Base-by-base conservation (phyloP, 2,797 vertebrate genomes). In the Tokudaia tokunoshimensis region DNA sequence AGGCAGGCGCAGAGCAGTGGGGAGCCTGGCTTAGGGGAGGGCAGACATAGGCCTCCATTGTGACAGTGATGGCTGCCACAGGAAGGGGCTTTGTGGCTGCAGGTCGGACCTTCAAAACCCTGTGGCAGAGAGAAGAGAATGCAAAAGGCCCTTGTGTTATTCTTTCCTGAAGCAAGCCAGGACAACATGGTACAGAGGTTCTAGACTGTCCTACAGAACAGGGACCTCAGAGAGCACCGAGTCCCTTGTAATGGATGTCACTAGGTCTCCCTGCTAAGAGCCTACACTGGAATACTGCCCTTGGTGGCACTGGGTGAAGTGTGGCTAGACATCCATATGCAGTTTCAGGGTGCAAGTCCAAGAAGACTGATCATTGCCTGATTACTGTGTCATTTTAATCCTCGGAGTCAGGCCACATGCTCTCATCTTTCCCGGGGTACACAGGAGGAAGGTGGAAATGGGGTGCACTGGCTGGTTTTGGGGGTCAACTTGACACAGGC, bases 51-150 rank as follows among this genome's bases (percentile, higher is more conserved):
- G 57, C 98, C 98, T 44, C 98, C 96, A 0, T 98, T 98, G 90
- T 97, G 96, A 83, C 98, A 98, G 85, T 98, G 97, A 11, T 97
- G 94, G 12, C 19, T 52, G 29, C 96, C 96, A 0, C 95, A 96
- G 74, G 96, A 95, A 59, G 98, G 98, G 52, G 96, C 95, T 41
- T 95, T 97, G 9, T 96, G 97, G 81, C 97, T 98, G 92, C 98
- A 98, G 55, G 97, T 98, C 84, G 98, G 97, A 14, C 98, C 98
- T 44, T 97, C 97, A 19, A 98, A 98, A 83, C 98, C 98, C 96
- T 97, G 96, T 3, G 9, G 80, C 78, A 44, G 52, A 63, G 37
- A 95, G 79, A 37, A 93, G 57, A 87, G 1, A 22, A 34, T 29
- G 74, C n/a, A 22, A 37, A 82, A 79, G 74, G n/a, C 52, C n/a